Evolutionary conservation across 2,888 invertebrate species (phyloP), one percentile per base, ranked within the genome.

Genomic region (Siphlonurus alternatus): DNA sequence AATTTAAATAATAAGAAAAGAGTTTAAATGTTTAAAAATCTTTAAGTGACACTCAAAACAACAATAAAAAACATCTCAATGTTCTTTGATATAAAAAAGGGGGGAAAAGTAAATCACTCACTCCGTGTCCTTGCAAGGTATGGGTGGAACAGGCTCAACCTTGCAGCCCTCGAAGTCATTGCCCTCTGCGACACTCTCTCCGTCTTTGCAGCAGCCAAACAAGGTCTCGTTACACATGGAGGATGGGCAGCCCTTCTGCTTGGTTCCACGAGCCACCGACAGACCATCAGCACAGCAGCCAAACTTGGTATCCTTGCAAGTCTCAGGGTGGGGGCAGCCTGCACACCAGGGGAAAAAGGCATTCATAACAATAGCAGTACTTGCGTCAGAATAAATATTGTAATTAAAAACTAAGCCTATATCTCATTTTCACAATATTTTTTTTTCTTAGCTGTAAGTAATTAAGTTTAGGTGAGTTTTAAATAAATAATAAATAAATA

Each of bases 151-250:
- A 20, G 61, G 53, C 20, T 67, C 67, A 53, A 67, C 65, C 24
- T 66, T 73, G 73, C 97, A 98, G 18, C 92, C 95, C 73, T 91
- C 88, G 68, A 83, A 81, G 68, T 89, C 83, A 69, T 90, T 89
- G 61, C 94, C 93, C 72, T 85, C 81, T 0, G 94, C 87, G 7
- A 84, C 77, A 0, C 87, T 88, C 68, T 81, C 80, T 60, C 86
- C 85, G 74, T 93, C 92, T 10, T 83, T 82, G 71, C 94, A 95
- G 73, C 94, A 95, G 1, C 94, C 94, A 71, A 87, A 94, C 5
- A 93, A 77, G 0, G 89, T 87, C 71, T 87, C 86, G 0, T 81
- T 80, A 72, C 93, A 93, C 10, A 82, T 80, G 0, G 83, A 78
- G 53, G 80, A 75, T 0, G 91, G 90, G 72, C 96, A 97, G 1